Percentiles rank a stretch among this genome's conserved stretches.
phyloP scores from a whole-genome alignment of 2,888 invertebrate genomes.

The Agrochola litura region DNA sequence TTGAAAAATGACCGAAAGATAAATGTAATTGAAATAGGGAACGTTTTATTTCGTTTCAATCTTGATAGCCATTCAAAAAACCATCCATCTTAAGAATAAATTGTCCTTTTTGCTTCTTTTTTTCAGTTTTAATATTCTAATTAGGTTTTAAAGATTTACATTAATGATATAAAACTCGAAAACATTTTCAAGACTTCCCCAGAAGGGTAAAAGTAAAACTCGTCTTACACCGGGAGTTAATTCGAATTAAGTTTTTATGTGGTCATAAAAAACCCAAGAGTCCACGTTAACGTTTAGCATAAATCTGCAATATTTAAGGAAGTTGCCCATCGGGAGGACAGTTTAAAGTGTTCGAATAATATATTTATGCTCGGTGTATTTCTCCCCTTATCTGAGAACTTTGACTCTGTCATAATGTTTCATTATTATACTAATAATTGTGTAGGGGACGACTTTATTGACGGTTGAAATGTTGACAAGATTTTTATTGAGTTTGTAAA shows the following conservation, averaged over 20 bases:
- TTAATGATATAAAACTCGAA: constrained; percentile 53
- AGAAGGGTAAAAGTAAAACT: constrained; percentile 62
- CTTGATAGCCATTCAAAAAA: constrained; percentile 21
- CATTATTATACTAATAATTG: constrained; percentile 65
- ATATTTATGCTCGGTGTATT: constrained; percentile 74
- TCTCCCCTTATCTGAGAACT: constrained; percentile 66
- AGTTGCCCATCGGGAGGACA: constrained; percentile 77
- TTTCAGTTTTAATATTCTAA: constrained; percentile 46
- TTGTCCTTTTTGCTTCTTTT: constrained; percentile 18
- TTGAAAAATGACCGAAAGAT: constrained; percentile 34
- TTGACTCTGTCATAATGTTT: constrained; percentile 60
- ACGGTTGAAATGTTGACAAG: constrained; percentile 41
- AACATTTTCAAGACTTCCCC: constrained; percentile 47
- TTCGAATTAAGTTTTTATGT: constrained; percentile 83
- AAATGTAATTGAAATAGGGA: constrained; percentile 34
- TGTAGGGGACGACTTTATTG: constrained; percentile 48
- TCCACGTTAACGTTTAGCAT: constrained; percentile 81
- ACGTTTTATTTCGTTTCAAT: constrained; percentile 36
- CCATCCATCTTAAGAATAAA: constrained; percentile 45
- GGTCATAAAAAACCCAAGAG: constrained; percentile 76
- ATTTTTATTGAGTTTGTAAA: constrained; percentile 53
- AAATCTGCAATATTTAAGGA: constrained; percentile 86
- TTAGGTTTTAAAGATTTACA: constrained; percentile 62
- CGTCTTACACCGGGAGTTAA: constrained; percentile 75
- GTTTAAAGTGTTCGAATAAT: constrained; percentile 75